phyloP scores from a whole-genome alignment of 1,140 invertebrate species.

The Ectropis grisescens region DNA sequence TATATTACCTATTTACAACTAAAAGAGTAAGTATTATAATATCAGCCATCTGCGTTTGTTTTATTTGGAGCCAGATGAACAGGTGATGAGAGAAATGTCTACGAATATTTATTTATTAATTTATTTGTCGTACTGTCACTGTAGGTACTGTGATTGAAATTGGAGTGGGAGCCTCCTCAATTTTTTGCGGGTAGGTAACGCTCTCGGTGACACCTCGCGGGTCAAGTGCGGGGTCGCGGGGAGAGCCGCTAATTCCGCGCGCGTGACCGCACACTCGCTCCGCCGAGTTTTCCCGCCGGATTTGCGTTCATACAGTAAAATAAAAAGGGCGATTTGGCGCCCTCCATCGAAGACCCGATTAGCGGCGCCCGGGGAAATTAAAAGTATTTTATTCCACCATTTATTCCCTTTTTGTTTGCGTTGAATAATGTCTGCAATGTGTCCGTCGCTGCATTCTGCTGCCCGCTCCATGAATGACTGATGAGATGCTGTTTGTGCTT shows the following conservation, averaged over 20 bases:
- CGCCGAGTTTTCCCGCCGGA: slow-evolving; percentile 56
- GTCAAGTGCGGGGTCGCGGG: slow-evolving; percentile 46
- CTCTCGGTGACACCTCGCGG: slow-evolving; percentile 48
- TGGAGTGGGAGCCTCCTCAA: too few species aligned
- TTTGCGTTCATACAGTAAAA: slow-evolving; percentile 66
- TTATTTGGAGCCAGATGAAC: too few species aligned
- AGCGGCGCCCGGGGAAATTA: slow-evolving; percentile 67
- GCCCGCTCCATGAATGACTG: slow-evolving; percentile 10
- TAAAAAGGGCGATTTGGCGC: slow-evolving; percentile 67
- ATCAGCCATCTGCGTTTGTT: too few species aligned
- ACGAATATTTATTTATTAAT: too few species aligned
- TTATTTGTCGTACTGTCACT: too few species aligned
- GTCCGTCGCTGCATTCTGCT: slow-evolving; percentile 23
- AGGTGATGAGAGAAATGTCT: too few species aligned
- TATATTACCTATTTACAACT: too few species aligned
- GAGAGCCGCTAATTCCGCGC: slow-evolving; percentile 47
- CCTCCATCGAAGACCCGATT: slow-evolving; percentile 61
- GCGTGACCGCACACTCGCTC: slow-evolving; percentile 42
- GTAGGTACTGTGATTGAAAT: too few species aligned
- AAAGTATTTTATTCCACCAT: slow-evolving; percentile 67
- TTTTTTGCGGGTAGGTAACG: too few species aligned
- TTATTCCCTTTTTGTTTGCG: slow-evolving; percentile 63
- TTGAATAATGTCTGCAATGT: slow-evolving; percentile 33
- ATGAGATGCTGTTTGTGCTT: slow-evolving; percentile 10
- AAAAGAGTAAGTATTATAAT: too few species aligned